These are phyloP conservation scores for Tapirus terrestris DNA, from an alignment of 2,113 vertebrate genomes.

Conservation along the genomic window DNA sequence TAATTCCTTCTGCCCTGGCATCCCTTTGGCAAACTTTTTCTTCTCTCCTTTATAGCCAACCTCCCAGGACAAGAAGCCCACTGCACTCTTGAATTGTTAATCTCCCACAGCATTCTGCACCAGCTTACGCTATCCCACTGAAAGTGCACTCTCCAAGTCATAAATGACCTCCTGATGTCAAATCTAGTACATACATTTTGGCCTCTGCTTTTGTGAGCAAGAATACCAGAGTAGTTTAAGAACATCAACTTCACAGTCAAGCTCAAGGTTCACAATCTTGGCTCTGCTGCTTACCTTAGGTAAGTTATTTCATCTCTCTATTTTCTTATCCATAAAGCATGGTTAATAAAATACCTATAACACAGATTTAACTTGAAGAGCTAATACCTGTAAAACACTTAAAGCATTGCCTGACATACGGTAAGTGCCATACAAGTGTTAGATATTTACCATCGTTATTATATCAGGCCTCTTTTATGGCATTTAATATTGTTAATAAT, in stretches of 20 bases:
- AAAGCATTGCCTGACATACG: neutral
- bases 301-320: neutral
- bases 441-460: neutral
- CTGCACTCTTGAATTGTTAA: neutral
- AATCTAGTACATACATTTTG: neutral
- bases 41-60: neutral
- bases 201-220: neutral
- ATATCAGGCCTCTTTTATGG: neutral
- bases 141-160: neutral
- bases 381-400: neutral
- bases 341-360: neutral
- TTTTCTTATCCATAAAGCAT: neutral
- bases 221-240: neutral
- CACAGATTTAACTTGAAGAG: neutral
- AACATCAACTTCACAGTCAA: neutral
- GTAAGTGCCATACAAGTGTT: neutral
- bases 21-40: neutral
- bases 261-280: neutral
- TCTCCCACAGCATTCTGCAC: neutral
- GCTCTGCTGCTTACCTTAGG: neutral
- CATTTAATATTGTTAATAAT: constrained; percentile 8
- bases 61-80: neutral
- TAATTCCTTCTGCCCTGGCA: neutral
- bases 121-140: no score
- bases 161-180: neutral